Conservation (phyloP, 2,888 invertebrate species). For the Helicoverpa assulta region DNA sequence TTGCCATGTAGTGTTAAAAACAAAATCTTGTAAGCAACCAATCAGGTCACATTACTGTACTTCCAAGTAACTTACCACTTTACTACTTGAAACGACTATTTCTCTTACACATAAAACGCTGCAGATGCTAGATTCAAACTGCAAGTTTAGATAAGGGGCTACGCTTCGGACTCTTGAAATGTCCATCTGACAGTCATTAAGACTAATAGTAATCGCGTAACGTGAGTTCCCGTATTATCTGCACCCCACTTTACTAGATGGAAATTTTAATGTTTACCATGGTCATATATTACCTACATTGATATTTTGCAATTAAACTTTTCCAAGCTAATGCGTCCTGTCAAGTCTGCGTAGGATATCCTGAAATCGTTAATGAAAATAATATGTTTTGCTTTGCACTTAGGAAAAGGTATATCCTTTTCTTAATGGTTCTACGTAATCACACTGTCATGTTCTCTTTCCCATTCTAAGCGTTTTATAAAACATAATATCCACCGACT, state of each 20-base stretch:
- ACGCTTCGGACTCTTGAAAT: slow-evolving; percentile 73
- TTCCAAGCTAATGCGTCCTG: slow-evolving; percentile 22
- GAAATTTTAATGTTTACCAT: slow-evolving; percentile 36
- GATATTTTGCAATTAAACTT: slow-evolving; percentile 37
- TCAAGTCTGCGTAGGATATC: slow-evolving; percentile 1
- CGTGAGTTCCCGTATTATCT: slow-evolving; percentile 68
- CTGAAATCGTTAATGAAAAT: slow-evolving; percentile 1
- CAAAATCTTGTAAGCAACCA: neutral
- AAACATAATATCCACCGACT: neutral
- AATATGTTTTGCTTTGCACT: neutral
- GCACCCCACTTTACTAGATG: slow-evolving; percentile 47
- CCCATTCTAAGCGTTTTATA: neutral
- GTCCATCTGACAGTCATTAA: slow-evolving; percentile 73
- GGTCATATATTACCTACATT: slow-evolving; percentile 7
- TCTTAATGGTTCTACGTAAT: neutral
- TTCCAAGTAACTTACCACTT: neutral
- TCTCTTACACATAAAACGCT: slow-evolving; percentile 26
- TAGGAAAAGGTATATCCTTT: neutral
- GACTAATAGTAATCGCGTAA: slow-evolving; percentile 77
- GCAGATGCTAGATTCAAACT: slow-evolving; percentile 59
- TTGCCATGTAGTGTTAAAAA: neutral
- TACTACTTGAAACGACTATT: slow-evolving; percentile 1
- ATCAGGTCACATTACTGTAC: neutral
- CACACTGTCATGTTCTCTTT: neutral
- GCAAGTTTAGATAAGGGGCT: slow-evolving; percentile 73